phyloP scores from a whole-genome alignment of 2,888 invertebrate species.

The Melinopterus prodromus region DNA sequence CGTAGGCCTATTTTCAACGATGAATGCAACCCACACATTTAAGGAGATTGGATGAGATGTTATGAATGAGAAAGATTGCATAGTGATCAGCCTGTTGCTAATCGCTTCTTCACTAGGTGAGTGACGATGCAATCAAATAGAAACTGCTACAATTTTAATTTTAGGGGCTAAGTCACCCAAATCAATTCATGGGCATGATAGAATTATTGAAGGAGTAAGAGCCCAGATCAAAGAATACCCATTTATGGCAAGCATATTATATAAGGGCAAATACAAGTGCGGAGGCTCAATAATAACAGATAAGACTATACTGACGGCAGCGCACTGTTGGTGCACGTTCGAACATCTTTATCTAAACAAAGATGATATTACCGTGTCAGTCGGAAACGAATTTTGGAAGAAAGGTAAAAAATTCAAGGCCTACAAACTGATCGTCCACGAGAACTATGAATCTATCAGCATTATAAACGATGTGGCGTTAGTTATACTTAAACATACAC shows the following conservation, averaged over 20 bases:
- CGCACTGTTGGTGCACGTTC: not conserved
- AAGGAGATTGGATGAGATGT: not conserved
- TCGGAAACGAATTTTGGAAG: not conserved
- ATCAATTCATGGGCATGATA: too few species aligned
- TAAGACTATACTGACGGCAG: not conserved
- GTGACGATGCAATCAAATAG: too few species aligned
- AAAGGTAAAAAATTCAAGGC: not conserved
- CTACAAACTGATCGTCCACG: not conserved
- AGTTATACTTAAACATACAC: not conserved
- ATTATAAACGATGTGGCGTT: not conserved
- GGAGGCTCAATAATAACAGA: not conserved
- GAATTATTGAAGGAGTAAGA: not conserved
- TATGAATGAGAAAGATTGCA: too few species aligned
- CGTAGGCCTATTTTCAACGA: not conserved
- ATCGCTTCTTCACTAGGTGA: too few species aligned
- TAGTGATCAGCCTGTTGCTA: too few species aligned
- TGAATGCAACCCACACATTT: not conserved
- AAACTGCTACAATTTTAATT: too few species aligned
- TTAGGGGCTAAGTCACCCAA: too few species aligned
- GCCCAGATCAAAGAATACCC: not conserved
- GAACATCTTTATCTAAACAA: not conserved
- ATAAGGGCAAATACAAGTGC: not conserved
- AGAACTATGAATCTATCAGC: not conserved
- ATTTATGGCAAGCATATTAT: not conserved
- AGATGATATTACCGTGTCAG: not conserved